Evolutionary conservation across 2,113 vertebrate species (phyloP).

Genomic region (Taurulus bubalis): DNA sequence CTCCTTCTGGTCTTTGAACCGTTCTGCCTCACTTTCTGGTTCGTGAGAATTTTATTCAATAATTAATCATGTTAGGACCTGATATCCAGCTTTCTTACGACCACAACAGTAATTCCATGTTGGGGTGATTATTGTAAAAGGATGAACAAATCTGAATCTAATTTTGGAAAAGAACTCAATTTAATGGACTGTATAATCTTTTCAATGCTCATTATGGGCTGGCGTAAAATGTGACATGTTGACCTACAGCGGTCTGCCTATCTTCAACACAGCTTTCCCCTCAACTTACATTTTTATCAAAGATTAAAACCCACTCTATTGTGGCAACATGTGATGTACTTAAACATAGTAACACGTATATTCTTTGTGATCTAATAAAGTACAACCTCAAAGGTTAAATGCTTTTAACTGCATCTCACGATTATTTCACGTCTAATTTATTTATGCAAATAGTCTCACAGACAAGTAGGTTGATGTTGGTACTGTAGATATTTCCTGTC

Average conservation of each 20-base stretch:
- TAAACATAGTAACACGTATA: no score
- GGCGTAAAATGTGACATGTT: not conserved
- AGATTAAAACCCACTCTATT: not conserved
- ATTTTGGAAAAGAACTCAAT: not conserved
- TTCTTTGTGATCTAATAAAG: not conserved
- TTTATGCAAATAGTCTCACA: no score
- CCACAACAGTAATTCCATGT: not conserved
- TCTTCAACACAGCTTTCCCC: not conserved
- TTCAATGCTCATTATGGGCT: not conserved
- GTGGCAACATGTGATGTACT: not conserved
- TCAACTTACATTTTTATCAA: not conserved
- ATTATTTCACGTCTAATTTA: not conserved
- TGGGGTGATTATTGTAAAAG: not conserved
- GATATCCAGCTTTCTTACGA: not conserved
- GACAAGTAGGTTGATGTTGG: no score
- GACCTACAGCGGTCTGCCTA: no score
- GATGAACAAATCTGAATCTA: not conserved
- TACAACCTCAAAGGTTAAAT: not conserved
- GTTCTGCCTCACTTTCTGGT: not conserved
- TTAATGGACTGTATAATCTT: not conserved
- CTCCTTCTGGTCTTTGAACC: not conserved
- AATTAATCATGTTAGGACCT: not conserved
- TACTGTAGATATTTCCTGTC: no score
- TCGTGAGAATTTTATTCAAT: constrained; percentile 21
- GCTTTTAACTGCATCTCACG: not conserved